These are phyloP conservation scores for Cyanoderma ruficeps DNA, from an alignment of 2,113 vertebrate genomes.

Conservation along the genomic window DNA sequence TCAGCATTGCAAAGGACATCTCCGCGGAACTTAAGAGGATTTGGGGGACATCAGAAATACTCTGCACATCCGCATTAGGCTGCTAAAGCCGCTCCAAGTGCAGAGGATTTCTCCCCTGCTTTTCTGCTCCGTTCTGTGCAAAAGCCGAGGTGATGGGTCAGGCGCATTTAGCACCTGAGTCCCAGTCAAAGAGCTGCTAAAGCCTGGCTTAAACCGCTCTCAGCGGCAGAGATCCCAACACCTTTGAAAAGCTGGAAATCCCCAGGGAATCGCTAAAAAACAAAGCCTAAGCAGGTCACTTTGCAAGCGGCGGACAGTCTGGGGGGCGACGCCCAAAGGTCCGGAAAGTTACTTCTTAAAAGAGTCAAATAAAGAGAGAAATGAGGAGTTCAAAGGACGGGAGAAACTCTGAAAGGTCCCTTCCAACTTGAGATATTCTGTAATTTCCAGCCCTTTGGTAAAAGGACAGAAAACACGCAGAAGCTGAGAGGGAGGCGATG, in stretches of 20 bases:
- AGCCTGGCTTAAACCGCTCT: background rate
- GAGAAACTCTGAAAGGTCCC: background rate
- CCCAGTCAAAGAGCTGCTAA: background rate
- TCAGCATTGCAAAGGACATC: background rate
- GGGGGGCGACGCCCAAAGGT: accelerated
- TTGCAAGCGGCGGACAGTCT: accelerated
- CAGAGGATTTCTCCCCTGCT: background rate
- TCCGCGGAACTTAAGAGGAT: background rate
- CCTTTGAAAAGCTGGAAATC: background rate
- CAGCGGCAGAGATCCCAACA: background rate
- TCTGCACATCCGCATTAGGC: background rate
- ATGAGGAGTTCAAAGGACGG: accelerated
- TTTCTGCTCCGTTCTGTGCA: accelerated
- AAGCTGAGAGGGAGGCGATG: background rate
- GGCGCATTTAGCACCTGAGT: background rate
- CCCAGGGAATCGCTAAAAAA: background rate
- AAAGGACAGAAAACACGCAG: background rate
- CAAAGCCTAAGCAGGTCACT: background rate
- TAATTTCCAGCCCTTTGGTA: accelerated
- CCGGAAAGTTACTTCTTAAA: background rate
- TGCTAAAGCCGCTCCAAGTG: background rate
- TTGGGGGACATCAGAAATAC: background rate
- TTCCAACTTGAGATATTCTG: accelerated
- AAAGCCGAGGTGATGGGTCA: background rate
- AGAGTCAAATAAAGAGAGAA: background rate